Evolutionary conservation across 2,797 vertebrate genomes (phyloP).

Genomic region (Argyrosomus regius): DNA sequence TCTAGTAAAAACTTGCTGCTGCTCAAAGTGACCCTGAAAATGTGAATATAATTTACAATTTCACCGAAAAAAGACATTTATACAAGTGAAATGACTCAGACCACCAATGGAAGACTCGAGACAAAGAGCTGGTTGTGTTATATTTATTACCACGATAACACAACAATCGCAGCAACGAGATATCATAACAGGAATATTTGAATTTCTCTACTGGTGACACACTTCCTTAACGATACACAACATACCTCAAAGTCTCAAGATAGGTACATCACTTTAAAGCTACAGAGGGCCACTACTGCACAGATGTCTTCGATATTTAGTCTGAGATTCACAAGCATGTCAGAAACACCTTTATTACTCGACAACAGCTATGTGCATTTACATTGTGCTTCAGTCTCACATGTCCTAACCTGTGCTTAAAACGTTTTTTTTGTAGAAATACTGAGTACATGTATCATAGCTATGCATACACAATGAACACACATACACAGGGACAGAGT

Average conservation of each 20-base stretch:
- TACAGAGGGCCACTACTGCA: constrained; percentile 53
- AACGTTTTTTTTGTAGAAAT: constrained; percentile 3
- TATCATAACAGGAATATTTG: constrained; percentile 55
- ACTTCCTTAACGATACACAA: constrained; percentile 51
- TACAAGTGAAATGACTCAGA: neutral
- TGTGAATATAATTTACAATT: neutral
- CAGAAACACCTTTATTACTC: constrained; percentile 55
- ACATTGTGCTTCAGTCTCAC: constrained; percentile 73
- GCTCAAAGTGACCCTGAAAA: neutral
- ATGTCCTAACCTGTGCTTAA: constrained; percentile 54
- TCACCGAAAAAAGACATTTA: neutral
- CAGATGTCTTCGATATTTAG: constrained; percentile 48
- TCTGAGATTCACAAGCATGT: constrained; percentile 54
- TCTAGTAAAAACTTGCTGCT: neutral
- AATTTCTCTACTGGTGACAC: constrained; percentile 47
- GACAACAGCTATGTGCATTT: constrained; percentile 62
- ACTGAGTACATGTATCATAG: constrained; percentile 42
- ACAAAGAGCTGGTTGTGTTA: constrained; percentile 34
- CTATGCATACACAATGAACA: constrained; percentile 49
- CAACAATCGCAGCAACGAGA: constrained; percentile 60
- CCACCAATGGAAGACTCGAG: constrained; percentile 33
- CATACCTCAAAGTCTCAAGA: constrained; percentile 54
- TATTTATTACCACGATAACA: constrained; percentile 77
- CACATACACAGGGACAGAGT: constrained; percentile 50
- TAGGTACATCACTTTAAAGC: constrained; percentile 55